Evolutionary conservation across 2,888 invertebrate genomes (phyloP).

Genomic region (Lepidonotus clava): DNA sequence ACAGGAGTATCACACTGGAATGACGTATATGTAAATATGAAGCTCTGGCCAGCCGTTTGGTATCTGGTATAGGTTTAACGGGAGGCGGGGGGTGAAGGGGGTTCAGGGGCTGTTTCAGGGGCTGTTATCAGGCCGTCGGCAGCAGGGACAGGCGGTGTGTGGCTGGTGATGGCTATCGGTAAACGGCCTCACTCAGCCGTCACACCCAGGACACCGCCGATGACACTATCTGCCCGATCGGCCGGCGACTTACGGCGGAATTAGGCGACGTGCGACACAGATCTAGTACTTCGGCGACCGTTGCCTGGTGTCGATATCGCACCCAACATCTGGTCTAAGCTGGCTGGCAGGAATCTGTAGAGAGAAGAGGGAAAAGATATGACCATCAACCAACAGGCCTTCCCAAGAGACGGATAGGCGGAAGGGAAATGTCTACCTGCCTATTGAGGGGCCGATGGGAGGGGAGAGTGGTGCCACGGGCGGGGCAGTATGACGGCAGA

Average conservation of each 20-base stretch:
- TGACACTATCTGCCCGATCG: slow-evolving; percentile 28
- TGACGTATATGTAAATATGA: too few relatives aligned
- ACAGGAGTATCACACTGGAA: too few relatives aligned
- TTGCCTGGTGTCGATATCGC: neutral
- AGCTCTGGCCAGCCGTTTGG: too few relatives aligned
- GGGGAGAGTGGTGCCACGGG: too few relatives aligned
- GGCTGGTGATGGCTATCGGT: neutral
- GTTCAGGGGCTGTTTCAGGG: neutral
- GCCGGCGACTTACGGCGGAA: slow-evolving; percentile 7
- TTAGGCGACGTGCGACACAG: neutral
- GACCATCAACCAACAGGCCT: too few relatives aligned
- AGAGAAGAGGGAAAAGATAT: too few relatives aligned
- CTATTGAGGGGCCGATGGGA: too few relatives aligned
- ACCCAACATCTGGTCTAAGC: slow-evolving; percentile 2
- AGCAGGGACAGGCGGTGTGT: neutral
- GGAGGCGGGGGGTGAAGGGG: neutral
- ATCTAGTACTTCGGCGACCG: neutral
- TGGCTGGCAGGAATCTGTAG: too few relatives aligned
- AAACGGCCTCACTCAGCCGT: neutral
- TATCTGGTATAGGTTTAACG: too few relatives aligned
- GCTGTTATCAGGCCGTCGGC: neutral
- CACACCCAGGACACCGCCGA: neutral
- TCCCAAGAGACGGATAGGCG: too few relatives aligned
- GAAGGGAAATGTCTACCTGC: too few relatives aligned
- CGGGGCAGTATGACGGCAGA: too few relatives aligned